Conservation (phyloP, 92 coral and sea anemone genomes). For the Zoanthus sociatus region DNA sequence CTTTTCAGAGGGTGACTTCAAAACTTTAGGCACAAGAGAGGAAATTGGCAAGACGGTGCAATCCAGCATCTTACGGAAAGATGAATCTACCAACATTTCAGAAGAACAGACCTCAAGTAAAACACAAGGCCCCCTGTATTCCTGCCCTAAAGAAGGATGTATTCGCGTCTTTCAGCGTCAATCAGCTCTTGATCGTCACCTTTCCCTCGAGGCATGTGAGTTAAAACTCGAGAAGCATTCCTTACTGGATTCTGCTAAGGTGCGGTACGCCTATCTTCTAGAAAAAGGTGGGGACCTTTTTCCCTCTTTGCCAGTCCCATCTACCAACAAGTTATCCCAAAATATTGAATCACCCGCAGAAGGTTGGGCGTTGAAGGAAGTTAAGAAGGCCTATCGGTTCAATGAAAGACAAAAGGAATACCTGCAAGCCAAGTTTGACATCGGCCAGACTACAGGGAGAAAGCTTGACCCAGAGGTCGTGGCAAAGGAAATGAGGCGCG, state of each 20-base stretch:
- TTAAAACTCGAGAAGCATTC: constrained; percentile 40
- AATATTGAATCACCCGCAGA: background rate
- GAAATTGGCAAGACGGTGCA: background rate
- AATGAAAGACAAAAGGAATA: constrained; percentile 7
- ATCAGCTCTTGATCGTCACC: constrained; percentile 60
- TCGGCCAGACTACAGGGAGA: constrained; percentile 15
- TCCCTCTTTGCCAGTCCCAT: constrained; percentile 42
- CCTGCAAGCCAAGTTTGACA: constrained; percentile 11
- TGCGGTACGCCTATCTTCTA: constrained; percentile 54
- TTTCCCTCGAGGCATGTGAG: constrained; percentile 54
- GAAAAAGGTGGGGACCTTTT: constrained; percentile 58
- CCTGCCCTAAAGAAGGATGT: constrained; percentile 74
- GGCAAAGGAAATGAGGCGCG: constrained; percentile 7
- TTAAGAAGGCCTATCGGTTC: background rate
- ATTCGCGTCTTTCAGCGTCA: constrained; percentile 52
- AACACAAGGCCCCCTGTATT: constrained; percentile 11
- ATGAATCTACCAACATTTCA: background rate
- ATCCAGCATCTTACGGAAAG: background rate
- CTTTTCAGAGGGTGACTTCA: constrained; percentile 1
- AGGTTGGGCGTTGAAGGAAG: constrained; percentile 11
- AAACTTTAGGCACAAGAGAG: background rate
- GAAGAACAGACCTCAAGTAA: background rate
- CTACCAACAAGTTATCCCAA: background rate
- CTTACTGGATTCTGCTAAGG: constrained; percentile 59
- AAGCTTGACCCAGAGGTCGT: constrained; percentile 6